Evolutionary conservation across 2,888 invertebrate genomes (phyloP), one percentile per base, ranked within the genome.

Genomic region (Agonopterix arenella): DNA sequence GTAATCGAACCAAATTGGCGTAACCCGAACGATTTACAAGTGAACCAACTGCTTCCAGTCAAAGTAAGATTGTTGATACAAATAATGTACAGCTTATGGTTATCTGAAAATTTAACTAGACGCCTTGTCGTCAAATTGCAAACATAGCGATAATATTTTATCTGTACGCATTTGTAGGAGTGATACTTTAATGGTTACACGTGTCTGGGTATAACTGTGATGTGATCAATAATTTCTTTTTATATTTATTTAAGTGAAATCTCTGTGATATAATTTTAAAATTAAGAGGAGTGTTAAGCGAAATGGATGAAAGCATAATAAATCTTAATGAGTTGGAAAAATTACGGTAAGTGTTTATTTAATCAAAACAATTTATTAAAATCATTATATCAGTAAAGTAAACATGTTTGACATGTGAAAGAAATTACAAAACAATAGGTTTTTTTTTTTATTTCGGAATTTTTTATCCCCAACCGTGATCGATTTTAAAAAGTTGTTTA

Each of bases 281-380:
- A 28, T 28, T 28, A 28, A 28, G 28, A 18, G 18, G 53, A 57
- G 53, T 47, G 41, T 57, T 49, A 42, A 44, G 16, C 50, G 45
- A 51, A 57, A 73, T 55, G 52, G 84, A 84, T 84, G 83, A 83
- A 61, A 77, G 77, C 50, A 72, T 75, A 2, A 58, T 70, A 40
- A 84, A 84, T 66, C 62, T 80, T 37, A 74, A 77, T 47, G 86
- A 86, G 57, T 63, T 85, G 65, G 79, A 85, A 58, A 82, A 73
- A 62, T 69, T 86, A 54, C 85, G 84, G 86, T 88, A 0, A 9
- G n/a, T n/a, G 38, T 38, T 38, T 38, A n/a, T 38, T 38, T 28
- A 28, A 28, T 5, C 28, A 28, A 28, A 28, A 28, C 28, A 28
- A 28, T 28, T 7, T 5, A 28, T 28, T 28, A 28, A 28, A 7